phyloP scores from a whole-genome alignment of 2,888 invertebrate genomes.

The Platynereis dumerilii region DNA sequence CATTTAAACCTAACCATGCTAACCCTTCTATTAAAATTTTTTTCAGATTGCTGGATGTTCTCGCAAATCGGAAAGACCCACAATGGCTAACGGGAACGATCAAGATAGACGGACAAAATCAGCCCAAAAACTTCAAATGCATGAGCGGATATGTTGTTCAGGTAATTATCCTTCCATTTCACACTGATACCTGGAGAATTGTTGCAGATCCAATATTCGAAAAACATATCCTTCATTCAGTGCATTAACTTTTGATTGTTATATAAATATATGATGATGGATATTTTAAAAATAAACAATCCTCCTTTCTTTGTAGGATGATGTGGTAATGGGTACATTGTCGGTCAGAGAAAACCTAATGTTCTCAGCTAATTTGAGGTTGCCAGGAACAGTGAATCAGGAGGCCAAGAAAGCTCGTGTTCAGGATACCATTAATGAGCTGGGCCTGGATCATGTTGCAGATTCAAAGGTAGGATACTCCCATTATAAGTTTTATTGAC shows the following conservation, averaged over 20 bases:
- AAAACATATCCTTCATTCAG: too few relatives aligned
- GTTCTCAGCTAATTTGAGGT: slow-evolving; percentile 60
- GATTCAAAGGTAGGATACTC: slow-evolving; percentile 54
- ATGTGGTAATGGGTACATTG: slow-evolving; percentile 62
- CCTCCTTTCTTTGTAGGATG: slow-evolving; percentile 50
- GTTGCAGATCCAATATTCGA: too few relatives aligned
- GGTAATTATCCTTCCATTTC: slow-evolving; percentile 48
- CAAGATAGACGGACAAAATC: slow-evolving; percentile 56
- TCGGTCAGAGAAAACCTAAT: slow-evolving; percentile 59
- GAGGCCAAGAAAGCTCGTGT: slow-evolving; percentile 47
- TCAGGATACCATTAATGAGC: slow-evolving; percentile 55
- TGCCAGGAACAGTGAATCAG: slow-evolving; percentile 43
- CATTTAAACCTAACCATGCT: too few relatives aligned
- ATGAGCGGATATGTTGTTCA: slow-evolving; percentile 64
- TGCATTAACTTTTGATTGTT: too few relatives aligned
- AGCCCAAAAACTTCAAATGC: slow-evolving; percentile 61
- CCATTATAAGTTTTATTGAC: background rate
- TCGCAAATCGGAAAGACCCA: slow-evolving; percentile 60
- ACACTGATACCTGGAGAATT: too few relatives aligned
- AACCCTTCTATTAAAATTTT: too few relatives aligned
- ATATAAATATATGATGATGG: too few relatives aligned
- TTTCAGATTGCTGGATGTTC: slow-evolving; percentile 57
- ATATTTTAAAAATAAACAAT: too few relatives aligned
- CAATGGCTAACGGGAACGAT: slow-evolving; percentile 51
- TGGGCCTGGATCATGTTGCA: slow-evolving; percentile 57